phyloP scores from a whole-genome alignment of 2,797 vertebrate species.

The Fistularia tabacaria region DNA sequence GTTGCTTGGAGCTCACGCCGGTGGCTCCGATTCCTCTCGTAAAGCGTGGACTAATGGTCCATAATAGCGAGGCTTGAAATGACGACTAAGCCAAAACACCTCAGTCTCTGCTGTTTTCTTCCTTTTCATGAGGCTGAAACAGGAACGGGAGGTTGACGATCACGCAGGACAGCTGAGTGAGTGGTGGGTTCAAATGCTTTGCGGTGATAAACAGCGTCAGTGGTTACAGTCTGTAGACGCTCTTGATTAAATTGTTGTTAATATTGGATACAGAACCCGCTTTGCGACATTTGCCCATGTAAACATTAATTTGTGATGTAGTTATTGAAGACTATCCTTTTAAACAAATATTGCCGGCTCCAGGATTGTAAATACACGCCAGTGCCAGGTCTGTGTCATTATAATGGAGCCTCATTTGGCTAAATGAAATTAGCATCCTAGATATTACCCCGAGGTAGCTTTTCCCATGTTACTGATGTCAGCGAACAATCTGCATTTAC shows the following conservation, averaged over 20 bases:
- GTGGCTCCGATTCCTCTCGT: no score
- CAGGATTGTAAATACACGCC: conserved; percentile 7
- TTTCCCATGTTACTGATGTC: conserved; percentile 63
- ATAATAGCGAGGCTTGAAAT: no score
- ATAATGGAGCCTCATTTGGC: conserved; percentile 25
- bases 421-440: conserved; percentile 28
- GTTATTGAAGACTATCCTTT: conserved; percentile 5
- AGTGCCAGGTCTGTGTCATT: conserved; percentile 18
- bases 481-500: conserved; percentile 36
- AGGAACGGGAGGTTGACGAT: no score
- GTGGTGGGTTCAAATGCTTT: background rate
- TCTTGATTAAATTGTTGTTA: background rate
- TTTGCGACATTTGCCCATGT: background rate
- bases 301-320: conserved; percentile 3
- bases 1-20: no score
- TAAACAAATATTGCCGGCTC: conserved; percentile 21
- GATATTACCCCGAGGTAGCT: conserved; percentile 25
- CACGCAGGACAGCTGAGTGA: background rate
- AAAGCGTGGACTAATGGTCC: no score
- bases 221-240: background rate
- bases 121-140: no score
- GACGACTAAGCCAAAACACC: no score
- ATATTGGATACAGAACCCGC: conserved; percentile 1
- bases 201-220: background rate
- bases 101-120: no score